Base-by-base conservation (phyloP, 2,113 vertebrate species). In the Rhinopomastus cyanomelas region DNA sequence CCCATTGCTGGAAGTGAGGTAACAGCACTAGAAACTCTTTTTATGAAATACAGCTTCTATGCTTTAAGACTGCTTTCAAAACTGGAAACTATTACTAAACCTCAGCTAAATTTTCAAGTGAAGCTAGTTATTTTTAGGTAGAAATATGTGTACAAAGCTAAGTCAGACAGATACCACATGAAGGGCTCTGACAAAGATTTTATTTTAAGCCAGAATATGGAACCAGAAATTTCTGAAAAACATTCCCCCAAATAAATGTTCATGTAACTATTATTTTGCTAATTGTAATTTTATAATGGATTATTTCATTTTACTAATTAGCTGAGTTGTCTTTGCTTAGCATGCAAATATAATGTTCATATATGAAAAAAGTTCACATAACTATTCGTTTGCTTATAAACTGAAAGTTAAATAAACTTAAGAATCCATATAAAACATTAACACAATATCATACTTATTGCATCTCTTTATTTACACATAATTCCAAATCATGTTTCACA, bases 81-180 rank as follows among this genome's bases (percentile, higher is more conserved):
- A 39, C 22, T 37, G 56, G 52, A 44, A 90, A 44, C n/a, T 55
- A 76, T 17, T 19, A 79, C 5, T 62, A 74, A 76, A 81, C 5
- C 9, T 55, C 25, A 64, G 39, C 5, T 71, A 27, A 53, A 11
- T 25, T 76, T 20, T 34, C 3, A 0, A 62, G 29, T 23, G 1
- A 64, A 90, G 20, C 5, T 30, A 60, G 6, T 29, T 59, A 8
- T 13, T 44, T 51, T 29, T 29, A 30, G 4, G 3, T 34, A 87
- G 46, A 61, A 32, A 85, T n/a, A 16, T 61, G 6, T 25, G 48
- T 77, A 42, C 17, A 52, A 64, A 48, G 36, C 12, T 37, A 81
- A 62, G 26, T 7, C 18, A 46, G 1, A 1, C 1, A 60, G 23
- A 37, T 48, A 62, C 9, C 39, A 9, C 16, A 44, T 1, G 2